Evolutionary conservation across 2,888 invertebrate genomes (phyloP), one percentile per base, ranked within the genome.

Genomic region (Laothoe populi): DNA sequence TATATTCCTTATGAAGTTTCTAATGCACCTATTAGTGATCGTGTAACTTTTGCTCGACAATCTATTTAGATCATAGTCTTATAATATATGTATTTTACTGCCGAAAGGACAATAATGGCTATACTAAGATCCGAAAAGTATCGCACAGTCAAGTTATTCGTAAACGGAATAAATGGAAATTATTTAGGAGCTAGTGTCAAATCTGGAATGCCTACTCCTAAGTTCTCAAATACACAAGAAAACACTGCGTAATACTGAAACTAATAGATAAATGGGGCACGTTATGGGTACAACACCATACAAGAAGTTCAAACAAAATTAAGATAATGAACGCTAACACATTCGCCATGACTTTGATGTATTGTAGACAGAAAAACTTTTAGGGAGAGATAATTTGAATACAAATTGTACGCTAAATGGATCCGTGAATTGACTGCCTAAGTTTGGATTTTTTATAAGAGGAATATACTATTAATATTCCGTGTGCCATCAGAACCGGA

Each of bases 401-500:
- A 21, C 13, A 44, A 1, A 19, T 44, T 40, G 8, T 13, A 21
- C 19, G 57, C 35, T 58, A 24, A 40, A 42, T 48, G 48, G 26
- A 23, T 26, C 57, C 57, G 57, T 58, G 57, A 40, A 8, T 57
- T 23, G 23, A 40, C 57, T 57, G 5, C 2, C 4, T 26, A 58
- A 58, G 38, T 0, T 5, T 58, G 5, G 21, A 58, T 58, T 42
- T 40, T 23, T 58, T 23, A 42, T 24, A 11, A 35, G 11, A 23
- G 42, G 57, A 58, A 53, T 7, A 49, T 24, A 23, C 23, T 42
- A 57, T 57, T 58, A 58, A 58, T 58, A 58, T 58, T 58, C 86
- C 69, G 71, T 64, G 68, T 71, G 68, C 71, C 67, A 76, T 70
- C 77, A 74, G 76, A 57, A 81, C 85, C 86, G 87, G 84, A 86